A percentile compares a stretch with the other conserved stretches of the same genome.
Evolutionary conservation across 2,888 invertebrate species (phyloP).

Genomic region (Pyrochroa serraticornis): DNA sequence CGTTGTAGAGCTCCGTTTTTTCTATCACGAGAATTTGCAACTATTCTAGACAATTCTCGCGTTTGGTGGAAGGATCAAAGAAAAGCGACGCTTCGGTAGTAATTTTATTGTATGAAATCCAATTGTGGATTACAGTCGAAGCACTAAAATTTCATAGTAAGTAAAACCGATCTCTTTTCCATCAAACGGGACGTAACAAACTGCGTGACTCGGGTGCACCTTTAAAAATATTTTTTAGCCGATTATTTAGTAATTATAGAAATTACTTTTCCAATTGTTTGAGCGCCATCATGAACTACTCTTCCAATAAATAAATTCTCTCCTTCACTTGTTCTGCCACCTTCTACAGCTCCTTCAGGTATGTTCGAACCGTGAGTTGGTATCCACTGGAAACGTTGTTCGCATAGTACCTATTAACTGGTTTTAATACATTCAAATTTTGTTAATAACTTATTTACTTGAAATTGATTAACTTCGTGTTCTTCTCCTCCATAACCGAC

Average conservation of each 20-base stretch:
- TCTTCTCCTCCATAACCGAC: slow-evolving; percentile 69
- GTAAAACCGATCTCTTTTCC: slow-evolving; percentile 69
- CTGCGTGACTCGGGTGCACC: slow-evolving; percentile 70
- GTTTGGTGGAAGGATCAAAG: no score
- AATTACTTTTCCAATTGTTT: slow-evolving; percentile 66
- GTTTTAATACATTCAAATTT: no score
- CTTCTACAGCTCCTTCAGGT: slow-evolving; percentile 62
- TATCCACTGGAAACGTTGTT: slow-evolving; percentile 62
- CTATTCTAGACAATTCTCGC: no score
- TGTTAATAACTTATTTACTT: slow-evolving; percentile 35
- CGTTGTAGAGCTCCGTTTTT: no score
- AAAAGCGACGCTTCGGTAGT: no score
- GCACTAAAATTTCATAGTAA: slow-evolving; percentile 71
- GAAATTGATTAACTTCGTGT: slow-evolving; percentile 65
- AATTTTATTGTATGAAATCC: no score
- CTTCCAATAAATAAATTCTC: slow-evolving; percentile 63
- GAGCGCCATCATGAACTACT: slow-evolving; percentile 61
- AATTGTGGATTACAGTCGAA: slow-evolving; percentile 29
- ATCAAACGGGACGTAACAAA: slow-evolving; percentile 70
- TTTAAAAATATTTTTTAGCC: slow-evolving; percentile 42
- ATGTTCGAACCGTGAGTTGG: slow-evolving; percentile 56
- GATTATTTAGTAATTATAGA: no score
- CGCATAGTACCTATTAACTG: slow-evolving; percentile 58
- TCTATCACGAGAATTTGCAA: no score
- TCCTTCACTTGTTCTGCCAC: slow-evolving; percentile 61